Evolutionary conservation across 2,797 vertebrate genomes (phyloP).

Genomic region (Lindbergichthys nudifrons): DNA sequence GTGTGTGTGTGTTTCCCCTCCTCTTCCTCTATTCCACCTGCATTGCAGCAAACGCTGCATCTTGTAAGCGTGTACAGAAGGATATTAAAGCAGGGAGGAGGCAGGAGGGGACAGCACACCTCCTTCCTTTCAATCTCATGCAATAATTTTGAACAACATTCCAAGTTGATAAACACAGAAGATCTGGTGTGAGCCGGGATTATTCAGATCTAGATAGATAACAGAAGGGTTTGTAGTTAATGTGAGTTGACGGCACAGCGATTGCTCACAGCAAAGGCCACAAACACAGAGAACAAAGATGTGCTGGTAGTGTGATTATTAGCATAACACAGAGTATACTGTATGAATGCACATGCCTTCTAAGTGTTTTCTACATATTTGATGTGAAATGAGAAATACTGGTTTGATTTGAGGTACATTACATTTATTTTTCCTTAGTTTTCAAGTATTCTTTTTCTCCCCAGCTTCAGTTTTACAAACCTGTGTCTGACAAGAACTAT

Average conservation of each 20-base stretch:
- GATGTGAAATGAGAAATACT: background rate
- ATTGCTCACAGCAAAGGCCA: slow-evolving; percentile 4
- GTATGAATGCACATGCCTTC: background rate
- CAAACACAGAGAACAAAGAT: background rate
- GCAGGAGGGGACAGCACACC: background rate
- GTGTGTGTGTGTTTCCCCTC: slow-evolving; percentile 27
- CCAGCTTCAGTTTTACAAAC: background rate
- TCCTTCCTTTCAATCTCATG: background rate
- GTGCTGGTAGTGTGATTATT: background rate
- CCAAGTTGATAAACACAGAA: slow-evolving; percentile 13
- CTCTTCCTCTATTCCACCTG: slow-evolving; percentile 47
- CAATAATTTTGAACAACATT: background rate
- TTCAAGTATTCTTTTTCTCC: background rate
- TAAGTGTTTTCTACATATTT: background rate
- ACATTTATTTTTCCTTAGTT: background rate
- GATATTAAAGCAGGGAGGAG: slow-evolving; percentile 27
- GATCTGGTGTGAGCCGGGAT: background rate
- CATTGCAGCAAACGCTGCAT: slow-evolving; percentile 54
- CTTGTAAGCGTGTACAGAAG: slow-evolving; percentile 12
- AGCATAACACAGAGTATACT: background rate
- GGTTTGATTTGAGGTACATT: background rate
- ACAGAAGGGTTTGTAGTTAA: background rate
- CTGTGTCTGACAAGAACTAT: background rate
- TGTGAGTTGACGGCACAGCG: background rate
- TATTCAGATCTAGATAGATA: background rate